Percentiles rank a stretch among this genome's conserved stretches.
Conservation (phyloP, 1,140 invertebrate genomes). For the Drosophila repletoides region DNA sequence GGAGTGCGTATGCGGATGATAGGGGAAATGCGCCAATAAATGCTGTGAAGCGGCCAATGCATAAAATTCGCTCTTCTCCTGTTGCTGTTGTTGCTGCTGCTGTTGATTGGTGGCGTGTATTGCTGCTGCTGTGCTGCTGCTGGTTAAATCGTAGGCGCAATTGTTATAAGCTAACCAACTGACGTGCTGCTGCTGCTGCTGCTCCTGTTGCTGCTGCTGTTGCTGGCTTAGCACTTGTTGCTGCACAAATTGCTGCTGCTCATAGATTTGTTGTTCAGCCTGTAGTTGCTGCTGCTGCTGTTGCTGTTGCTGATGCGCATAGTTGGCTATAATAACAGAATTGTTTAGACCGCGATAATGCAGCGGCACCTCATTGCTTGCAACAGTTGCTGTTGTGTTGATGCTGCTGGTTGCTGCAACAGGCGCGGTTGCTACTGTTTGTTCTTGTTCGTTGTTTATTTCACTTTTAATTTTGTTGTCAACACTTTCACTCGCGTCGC, state of each 20-base stretch:
- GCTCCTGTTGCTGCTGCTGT: slow-evolving; percentile 28
- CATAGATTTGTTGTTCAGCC: slow-evolving; percentile 34
- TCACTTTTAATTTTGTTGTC: slow-evolving; percentile 66
- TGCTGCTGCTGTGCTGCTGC: slow-evolving; percentile 40
- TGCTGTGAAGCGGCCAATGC: slow-evolving; percentile 57
- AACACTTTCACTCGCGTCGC: slow-evolving; percentile 72
- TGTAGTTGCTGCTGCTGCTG: slow-evolving; percentile 46
- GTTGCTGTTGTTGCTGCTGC: slow-evolving; percentile 26
- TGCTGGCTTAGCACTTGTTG: slow-evolving; percentile 44
- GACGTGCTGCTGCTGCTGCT: slow-evolving; percentile 25
- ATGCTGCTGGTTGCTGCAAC: slow-evolving; percentile 1
- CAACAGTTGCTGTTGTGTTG: slow-evolving; percentile 8
- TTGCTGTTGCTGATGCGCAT: slow-evolving; percentile 55
- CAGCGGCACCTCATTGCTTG: slow-evolving; percentile 18
- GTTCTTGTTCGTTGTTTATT: slow-evolving; percentile 44
- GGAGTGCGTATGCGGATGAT: slow-evolving; percentile 29
- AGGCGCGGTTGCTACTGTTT: slow-evolving; percentile 1
- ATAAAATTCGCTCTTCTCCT: slow-evolving; percentile 51
- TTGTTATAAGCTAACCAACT: slow-evolving; percentile 43
- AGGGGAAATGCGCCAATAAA: slow-evolving; percentile 51
- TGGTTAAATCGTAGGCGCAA: slow-evolving; percentile 58
- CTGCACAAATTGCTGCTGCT: slow-evolving; percentile 54
- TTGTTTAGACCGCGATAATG: slow-evolving; percentile 65
- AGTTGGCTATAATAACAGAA: slow-evolving; percentile 72
- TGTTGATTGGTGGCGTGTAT: slow-evolving; percentile 13